Percentiles rank a stretch among this genome's conserved stretches.
These are phyloP conservation scores for Apeira syringaria DNA, from an alignment of 2,888 invertebrate species.

Conservation along the genomic window DNA sequence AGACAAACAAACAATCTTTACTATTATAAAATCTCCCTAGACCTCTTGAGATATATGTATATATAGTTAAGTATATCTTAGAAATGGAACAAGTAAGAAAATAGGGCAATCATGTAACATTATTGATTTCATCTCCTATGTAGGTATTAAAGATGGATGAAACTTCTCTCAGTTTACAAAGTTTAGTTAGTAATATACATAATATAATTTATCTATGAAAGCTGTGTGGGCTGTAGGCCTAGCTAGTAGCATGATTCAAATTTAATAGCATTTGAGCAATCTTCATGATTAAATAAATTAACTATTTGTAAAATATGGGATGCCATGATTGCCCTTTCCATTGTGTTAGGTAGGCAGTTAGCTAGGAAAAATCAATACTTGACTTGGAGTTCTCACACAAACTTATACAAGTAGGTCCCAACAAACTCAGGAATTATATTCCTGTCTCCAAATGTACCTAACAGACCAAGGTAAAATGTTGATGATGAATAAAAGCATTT, in stretches of 20 bases:
- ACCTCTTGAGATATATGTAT: too few species aligned
- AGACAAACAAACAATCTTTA: too few species aligned
- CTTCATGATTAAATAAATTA: too few species aligned
- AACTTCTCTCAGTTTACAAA: constrained; percentile 1
- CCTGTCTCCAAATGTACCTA: not conserved
- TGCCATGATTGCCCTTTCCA: constrained; percentile 42
- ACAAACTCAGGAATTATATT: constrained; percentile 21
- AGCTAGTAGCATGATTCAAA: too few species aligned
- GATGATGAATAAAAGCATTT: constrained; percentile 4
- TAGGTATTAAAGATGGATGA: constrained; percentile 19
- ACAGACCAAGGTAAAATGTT: constrained; percentile 3
- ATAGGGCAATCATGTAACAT: not conserved
- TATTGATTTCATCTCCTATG: constrained; percentile 11
- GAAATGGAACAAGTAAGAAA: constrained; percentile 13
- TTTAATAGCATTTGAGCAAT: too few species aligned
- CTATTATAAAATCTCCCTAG: too few species aligned
- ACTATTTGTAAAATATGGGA: not conserved
- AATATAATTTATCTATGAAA: too few species aligned
- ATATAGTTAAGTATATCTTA: not conserved
- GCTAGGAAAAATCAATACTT: constrained; percentile 75
- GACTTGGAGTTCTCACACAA: constrained; percentile 40
- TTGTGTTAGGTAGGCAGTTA: constrained; percentile 60
- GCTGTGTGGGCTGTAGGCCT: too few species aligned
- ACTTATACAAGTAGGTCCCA: constrained; percentile 7
- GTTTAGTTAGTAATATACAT: too few species aligned